Evolutionary conservation across 1,140 invertebrate genomes (phyloP), one percentile per base, ranked within the genome.

Genomic region (Drosophila tsacasi): DNA sequence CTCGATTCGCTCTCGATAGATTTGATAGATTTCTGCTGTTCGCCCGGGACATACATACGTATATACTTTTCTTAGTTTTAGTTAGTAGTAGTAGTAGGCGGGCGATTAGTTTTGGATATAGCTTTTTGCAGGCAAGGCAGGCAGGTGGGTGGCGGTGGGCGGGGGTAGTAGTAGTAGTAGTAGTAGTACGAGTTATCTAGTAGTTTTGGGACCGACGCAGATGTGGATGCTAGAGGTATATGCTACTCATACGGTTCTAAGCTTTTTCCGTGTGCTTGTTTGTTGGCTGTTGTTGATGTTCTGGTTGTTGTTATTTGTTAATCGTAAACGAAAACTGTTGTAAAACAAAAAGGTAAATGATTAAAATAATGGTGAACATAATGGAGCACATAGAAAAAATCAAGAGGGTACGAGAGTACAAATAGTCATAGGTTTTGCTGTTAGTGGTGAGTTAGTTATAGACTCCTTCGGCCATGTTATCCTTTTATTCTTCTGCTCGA

Each of bases 91-190:
- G 42, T 47, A 49, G 50, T 52, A 35, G 71, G 64, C 54, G 68
- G 71, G 59, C 65, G 57, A 62, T 69, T 64, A 74, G 60, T 85
- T 85, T 77, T 47, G 74, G 58, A 60, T 30, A 49, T 81, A 50
- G 61, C 67, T 49, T 63, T 58, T 63, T 58, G 60, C 66, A 58
- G 64, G 71, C 62, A 69, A 67, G 72, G 71, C 82, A 65, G 79
- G 83, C 83, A 61, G 75, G 71, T 71, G 75, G 59, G 74, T 73
- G 64, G 68, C 63, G 42, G 30, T 68, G 52, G 60, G 65, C 55
- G 37, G 64, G 63, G 27, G 49, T 52, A 30, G 49, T 52, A 52
- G 42, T 62, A 37, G 42, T 61, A 60, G 19, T 32, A 69, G 46
- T 69, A 71, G 30, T 67, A 55, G 9, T 55, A 73, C 57, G 54